Base-by-base conservation (phyloP, 1,140 invertebrate species). In the Drosophila cardini region DNA sequence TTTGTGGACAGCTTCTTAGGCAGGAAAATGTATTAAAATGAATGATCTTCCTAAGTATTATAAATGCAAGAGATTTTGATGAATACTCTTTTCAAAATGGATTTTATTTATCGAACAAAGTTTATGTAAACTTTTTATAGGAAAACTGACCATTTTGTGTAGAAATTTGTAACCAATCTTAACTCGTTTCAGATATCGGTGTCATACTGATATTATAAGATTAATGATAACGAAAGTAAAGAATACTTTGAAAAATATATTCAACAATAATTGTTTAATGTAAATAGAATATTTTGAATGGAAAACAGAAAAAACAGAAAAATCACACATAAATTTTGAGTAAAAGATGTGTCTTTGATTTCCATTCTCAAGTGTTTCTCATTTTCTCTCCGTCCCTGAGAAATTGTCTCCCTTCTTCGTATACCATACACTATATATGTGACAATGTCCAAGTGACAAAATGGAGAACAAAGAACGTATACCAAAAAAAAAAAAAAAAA, bases 391-490 rank as follows among this genome's bases (percentile, higher is more conserved):
- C 13, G 4, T 40, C 38, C 21, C 13, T 52, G 36, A 43, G 46
- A 32, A 30, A 16, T 11, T 67, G 53, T 45, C 55, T 64, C 45
- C 55, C 63, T 48, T 40, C 63, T 68, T 30, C 13, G 42, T 13
- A 67, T 36, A 26, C 48, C 21, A 26, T 26, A 26, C 21, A 26
- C 21, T 26, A 0, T 26, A 0, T 26, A 26, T 3, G 42, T 70
- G 72, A 74, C 64, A 62, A 34, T 79, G 80, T 62, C 76, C 80
- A 76, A 79, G 76, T 83, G 80, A 83, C 80, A 83, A 64, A 52
- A 69, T 69, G 15, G 34, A 30, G 43, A 36, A 60, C 46, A 68
- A 60, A 61, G 48, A 58, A n/a, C n/a, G n/a, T n/a, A n/a, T n/a
- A n/a, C 40, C 21, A 13, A 26, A 2, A 26, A 26, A 5, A 26